Base-by-base conservation (phyloP, 2,888 invertebrate genomes). In the Timema cristinae region DNA sequence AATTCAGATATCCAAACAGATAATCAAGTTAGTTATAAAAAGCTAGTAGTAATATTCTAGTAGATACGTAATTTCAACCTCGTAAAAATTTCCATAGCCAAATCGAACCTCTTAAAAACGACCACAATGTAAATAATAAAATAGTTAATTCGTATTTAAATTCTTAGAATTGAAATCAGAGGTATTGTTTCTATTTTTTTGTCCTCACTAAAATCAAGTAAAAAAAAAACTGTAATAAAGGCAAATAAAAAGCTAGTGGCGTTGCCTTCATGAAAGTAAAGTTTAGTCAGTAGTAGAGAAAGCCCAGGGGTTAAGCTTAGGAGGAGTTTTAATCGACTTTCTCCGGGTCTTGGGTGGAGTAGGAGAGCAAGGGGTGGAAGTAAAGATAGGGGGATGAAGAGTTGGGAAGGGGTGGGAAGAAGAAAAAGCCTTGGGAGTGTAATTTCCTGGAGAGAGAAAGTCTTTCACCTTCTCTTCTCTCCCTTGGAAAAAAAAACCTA, bases 221-320 rank as follows among this genome's bases (percentile, higher is more conserved):
- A 48, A 63, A 63, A 63, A 48, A 63, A 63, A 63, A 63, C 47
- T 16, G 63, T 48, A 63, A 63, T 47, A 63, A 48, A 63, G 48
- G 63, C 47, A 63, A 63, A 63, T 63, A 63, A 63, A 63, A 63
- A 63, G 63, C 63, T 63, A 63, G 63, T 63, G 32, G 32, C 32
- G 32, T 4, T 32, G 63, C 63, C 63, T 16, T 48, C 63, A 71
- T 71, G 67, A 71, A 71, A 71, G 67, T 67, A 51, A 66, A 66
- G 56, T 67, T 71, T 71, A 56, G 50, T n/a, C 32, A 32, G 63
- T 7, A 63, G 63, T 32, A 48, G 47, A 47, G 47, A 32, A 15
- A 63, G 63, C 48, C 63, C 63, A 63, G 63, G 63, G 59, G 63
- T 63, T 63, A 63, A 63, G 63, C 63, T 48, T 48, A 48, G 63